Evolutionary conservation across 2,113 vertebrate genomes (phyloP), one percentile per base, ranked within the genome.

Genomic region (Coregonus clupeaformis): DNA sequence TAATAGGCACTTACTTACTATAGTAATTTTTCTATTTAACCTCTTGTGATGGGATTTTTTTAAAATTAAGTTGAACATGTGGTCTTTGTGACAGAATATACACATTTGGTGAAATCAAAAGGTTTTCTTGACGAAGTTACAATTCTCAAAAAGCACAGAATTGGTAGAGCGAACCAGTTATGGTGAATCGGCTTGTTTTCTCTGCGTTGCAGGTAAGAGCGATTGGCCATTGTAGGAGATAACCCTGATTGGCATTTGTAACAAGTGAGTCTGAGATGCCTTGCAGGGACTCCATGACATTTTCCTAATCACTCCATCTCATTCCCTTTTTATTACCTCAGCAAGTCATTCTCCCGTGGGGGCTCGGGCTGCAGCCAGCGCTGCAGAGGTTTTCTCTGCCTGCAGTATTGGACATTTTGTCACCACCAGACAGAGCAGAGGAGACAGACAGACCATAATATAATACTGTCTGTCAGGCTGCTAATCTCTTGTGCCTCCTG

Each of bases 281-380:
- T 82, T 13, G 71, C 77, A 84, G 88, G 71, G 65, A 84, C 82
- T 86, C 84, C 63, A 68, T 81, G 87, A 81, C 85, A 86, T 91
- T 92, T 90, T 82, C 80, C 82, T 90, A 90, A 91, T 90, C 87
- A 86, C 82, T 85, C 75, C 68, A 80, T 85, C 85, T 83, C 83
- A 87, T 91, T 83, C 49, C 49, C 3, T 52, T 91, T 89, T 90
- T 87, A 89, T 87, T 88, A 87, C 82, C 84, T 79, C 63, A 16
- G 79, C 83, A 85, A 83, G 79, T 88, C 79, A 20, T 73, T 79
- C 76, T 80, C 77, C 82, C 84, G 30, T 36, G 11, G 72, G 36
- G 80, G 72, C 63, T 25, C 2, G 0, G 79, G 78, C 83, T 77
- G 49, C n/a, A 60, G 57, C 18, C 9, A 52, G 49, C 78, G 64